A percentile compares a stretch with the other conserved stretches of the same genome.
phyloP scores from a whole-genome alignment of 1,140 invertebrate genomes.

The Drosophila neocordata region DNA sequence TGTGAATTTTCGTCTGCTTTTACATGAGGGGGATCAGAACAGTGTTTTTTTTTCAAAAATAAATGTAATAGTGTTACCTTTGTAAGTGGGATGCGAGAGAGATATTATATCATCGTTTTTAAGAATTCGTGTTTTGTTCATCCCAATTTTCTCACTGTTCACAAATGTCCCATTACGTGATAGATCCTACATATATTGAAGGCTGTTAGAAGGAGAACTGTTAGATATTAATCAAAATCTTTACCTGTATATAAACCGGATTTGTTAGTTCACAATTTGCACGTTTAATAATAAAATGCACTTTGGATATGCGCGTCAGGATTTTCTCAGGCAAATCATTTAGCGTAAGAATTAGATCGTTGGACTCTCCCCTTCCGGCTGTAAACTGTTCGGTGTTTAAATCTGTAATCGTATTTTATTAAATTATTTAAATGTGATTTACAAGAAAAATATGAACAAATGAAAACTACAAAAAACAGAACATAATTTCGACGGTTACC shows the following conservation, averaged over 20 bases:
- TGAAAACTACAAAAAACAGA: constrained; percentile 21
- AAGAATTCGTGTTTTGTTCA: constrained; percentile 84
- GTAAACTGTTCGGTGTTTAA: constrained; percentile 73
- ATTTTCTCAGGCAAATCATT: constrained; percentile 78
- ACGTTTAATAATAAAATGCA: constrained; percentile 74
- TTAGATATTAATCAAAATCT: background rate
- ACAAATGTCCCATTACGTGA: constrained; percentile 91
- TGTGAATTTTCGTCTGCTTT: no score
- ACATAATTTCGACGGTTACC: constrained; percentile 63
- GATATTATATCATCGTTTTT: constrained; percentile 86
- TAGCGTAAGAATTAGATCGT: constrained; percentile 70
- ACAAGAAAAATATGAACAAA: background rate
- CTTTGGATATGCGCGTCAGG: constrained; percentile 78
- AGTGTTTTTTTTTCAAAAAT: no score
- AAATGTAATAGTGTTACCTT: constrained; percentile 84
- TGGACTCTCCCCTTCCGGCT: constrained; percentile 72
- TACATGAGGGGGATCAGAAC: no score
- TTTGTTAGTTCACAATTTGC: constrained; percentile 72
- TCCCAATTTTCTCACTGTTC: constrained; percentile 86
- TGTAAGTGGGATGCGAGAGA: constrained; percentile 83
- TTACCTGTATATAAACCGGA: constrained; percentile 80
- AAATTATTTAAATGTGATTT: background rate
- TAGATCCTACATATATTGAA: constrained; percentile 84
- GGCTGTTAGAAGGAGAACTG: background rate
- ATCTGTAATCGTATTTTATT: constrained; percentile 42